These are phyloP conservation scores for Uropsilus gracilis DNA, from an alignment of 2,113 vertebrate genomes.

Conservation along the genomic window DNA sequence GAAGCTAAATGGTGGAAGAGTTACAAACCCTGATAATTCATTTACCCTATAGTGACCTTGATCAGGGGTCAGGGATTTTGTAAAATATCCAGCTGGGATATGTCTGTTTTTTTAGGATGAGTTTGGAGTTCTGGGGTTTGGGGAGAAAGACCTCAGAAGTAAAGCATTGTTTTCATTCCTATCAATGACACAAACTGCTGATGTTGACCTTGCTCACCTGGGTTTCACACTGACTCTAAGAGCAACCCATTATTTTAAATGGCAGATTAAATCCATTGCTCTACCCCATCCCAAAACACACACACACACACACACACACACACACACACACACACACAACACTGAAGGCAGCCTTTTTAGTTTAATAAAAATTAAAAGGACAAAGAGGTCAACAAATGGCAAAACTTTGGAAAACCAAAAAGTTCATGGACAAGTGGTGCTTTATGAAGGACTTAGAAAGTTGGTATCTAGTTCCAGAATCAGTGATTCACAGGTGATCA, in stretches of 20 bases:
- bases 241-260: slow-evolving; percentile 9
- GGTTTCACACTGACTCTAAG: background rate
- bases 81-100: background rate
- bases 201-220: background rate
- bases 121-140: background rate
- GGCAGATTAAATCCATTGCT: background rate
- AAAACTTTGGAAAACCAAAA: background rate
- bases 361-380: background rate
- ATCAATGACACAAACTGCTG: too few relatives aligned
- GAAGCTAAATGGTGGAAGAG: too few relatives aligned
- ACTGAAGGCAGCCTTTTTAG: background rate
- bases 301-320: too few relatives aligned
- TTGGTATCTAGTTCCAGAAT: background rate
- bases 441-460: background rate
- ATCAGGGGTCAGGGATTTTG: too few relatives aligned
- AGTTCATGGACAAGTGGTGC: background rate
- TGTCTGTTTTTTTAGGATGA: background rate
- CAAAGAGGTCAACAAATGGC: background rate
- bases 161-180: too few relatives aligned
- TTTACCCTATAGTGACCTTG: too few relatives aligned
- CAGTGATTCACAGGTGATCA: background rate
- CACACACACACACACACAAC: too few relatives aligned
- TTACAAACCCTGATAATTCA: too few relatives aligned
- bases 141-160: background rate
- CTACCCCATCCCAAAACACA: background rate